Evolutionary conservation across 2,113 vertebrate species (phyloP).

Genomic region (Labrus mixtus): DNA sequence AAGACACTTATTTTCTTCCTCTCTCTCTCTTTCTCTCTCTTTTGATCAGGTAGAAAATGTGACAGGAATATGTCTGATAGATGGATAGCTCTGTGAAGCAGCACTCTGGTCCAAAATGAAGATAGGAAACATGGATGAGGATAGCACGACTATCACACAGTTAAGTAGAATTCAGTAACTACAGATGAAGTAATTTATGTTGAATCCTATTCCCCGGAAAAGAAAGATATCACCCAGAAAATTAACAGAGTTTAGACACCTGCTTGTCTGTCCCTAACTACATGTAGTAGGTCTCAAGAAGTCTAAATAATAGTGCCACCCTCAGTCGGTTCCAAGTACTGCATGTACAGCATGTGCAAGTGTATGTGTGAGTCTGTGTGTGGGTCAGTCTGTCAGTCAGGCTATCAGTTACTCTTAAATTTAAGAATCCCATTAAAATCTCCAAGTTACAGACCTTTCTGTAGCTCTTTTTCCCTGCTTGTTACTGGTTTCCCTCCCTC

Average conservation of each 20-base stretch:
- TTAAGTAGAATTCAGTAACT: constrained; percentile 61
- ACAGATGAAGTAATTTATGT: constrained; percentile 65
- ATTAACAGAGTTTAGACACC: constrained; percentile 69
- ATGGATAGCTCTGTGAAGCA: constrained; percentile 74
- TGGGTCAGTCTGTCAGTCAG: constrained; percentile 65
- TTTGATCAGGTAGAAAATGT: constrained; percentile 62
- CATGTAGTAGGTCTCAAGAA: constrained; percentile 64
- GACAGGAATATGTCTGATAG: constrained; percentile 60
- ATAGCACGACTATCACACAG: constrained; percentile 63
- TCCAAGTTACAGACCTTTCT: constrained; percentile 55
- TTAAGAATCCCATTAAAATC: constrained; percentile 68
- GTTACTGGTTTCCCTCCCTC: constrained; percentile 53
- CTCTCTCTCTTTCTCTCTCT: not conserved
- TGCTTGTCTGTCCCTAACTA: constrained; percentile 72
- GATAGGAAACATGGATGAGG: constrained; percentile 63
- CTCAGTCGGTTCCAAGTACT: constrained; percentile 68
- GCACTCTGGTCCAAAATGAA: constrained; percentile 67
- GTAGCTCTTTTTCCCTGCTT: constrained; percentile 52
- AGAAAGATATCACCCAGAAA: constrained; percentile 71
- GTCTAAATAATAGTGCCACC: constrained; percentile 74
- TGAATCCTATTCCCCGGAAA: constrained; percentile 68
- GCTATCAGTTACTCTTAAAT: constrained; percentile 52
- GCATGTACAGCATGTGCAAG: constrained; percentile 67
- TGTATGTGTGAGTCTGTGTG: constrained; percentile 58
- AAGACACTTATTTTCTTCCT: constrained; percentile 27